A percentile compares a stretch with the other conserved stretches of the same genome.
These are phyloP conservation scores for Okamejei kenojei DNA, from an alignment of 2,797 vertebrate species.

Conservation along the genomic window DNA sequence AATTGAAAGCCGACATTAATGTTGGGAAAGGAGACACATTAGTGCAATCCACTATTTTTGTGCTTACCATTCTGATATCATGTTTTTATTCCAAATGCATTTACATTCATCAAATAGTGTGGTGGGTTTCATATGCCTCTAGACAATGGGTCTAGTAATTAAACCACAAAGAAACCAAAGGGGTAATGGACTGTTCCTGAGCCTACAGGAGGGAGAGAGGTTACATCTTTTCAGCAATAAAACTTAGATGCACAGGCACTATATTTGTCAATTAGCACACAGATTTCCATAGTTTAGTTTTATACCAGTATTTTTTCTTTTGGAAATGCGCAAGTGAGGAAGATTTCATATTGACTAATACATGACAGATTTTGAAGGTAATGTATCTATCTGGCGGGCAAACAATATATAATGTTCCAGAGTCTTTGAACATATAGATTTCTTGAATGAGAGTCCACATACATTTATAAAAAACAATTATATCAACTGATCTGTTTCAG, in stretches of 20 bases:
- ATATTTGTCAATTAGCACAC: not conserved
- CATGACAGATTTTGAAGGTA: not conserved
- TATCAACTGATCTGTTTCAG: not conserved
- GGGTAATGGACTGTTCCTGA: too few species aligned
- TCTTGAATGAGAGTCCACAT: not conserved
- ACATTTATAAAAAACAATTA: not conserved
- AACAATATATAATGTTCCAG: not conserved
- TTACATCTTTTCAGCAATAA: not conserved
- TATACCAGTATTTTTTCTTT: not conserved
- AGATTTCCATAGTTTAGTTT: not conserved
- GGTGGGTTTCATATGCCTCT: too few species aligned
- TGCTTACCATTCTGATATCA: too few species aligned
- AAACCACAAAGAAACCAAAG: too few species aligned
- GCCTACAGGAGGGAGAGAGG: too few species aligned
- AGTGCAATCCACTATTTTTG: too few species aligned
- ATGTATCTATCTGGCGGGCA: not conserved
- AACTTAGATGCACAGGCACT: not conserved
- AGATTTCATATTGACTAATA: not conserved
- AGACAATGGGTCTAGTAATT: too few species aligned
- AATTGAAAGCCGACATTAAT: too few species aligned
- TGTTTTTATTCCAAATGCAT: too few species aligned
- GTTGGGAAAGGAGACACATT: too few species aligned
- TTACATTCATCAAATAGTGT: too few species aligned
- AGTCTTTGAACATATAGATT: not conserved
- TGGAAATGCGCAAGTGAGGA: not conserved